Evolutionary conservation across 2,797 vertebrate genomes (phyloP).

Genomic region (Buceros bicornis): DNA sequence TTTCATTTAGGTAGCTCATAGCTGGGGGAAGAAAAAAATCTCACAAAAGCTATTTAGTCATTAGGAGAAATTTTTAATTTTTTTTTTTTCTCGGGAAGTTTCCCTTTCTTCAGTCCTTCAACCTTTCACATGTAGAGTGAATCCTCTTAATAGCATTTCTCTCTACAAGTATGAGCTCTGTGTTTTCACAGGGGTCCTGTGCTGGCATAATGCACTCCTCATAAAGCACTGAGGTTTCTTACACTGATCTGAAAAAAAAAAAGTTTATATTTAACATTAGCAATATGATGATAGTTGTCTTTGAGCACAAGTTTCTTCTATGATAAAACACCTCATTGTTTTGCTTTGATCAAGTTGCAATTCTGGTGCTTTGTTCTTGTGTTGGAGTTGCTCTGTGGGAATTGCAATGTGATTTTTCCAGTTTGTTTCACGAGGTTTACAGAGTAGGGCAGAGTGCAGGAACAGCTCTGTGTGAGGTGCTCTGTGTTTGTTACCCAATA

Average conservation of each 20-base stretch:
- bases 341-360: background rate
- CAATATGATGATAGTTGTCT: background rate
- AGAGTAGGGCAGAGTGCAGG: fast-evolving
- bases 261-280: background rate
- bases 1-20: slow-evolving; percentile 28
- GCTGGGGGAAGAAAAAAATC: background rate
- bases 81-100: background rate
- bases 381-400: background rate
- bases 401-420: background rate
- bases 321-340: background rate
- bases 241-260: background rate
- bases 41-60: slow-evolving; percentile 16
- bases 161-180: background rate
- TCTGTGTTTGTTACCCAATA: background rate
- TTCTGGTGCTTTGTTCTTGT: background rate
- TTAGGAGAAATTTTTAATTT: background rate
- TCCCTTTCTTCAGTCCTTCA: background rate
- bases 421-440: background rate
- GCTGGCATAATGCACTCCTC: background rate
- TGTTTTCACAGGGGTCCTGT: background rate
- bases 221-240: background rate
- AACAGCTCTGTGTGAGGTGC: background rate
- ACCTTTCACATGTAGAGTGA: background rate
- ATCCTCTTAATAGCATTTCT: background rate
- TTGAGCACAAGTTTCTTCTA: background rate